Percentiles rank a stretch among this genome's conserved stretches.
These are phyloP conservation scores for Limnephilus auricula DNA, from an alignment of 2,888 invertebrate genomes.

Conservation along the genomic window DNA sequence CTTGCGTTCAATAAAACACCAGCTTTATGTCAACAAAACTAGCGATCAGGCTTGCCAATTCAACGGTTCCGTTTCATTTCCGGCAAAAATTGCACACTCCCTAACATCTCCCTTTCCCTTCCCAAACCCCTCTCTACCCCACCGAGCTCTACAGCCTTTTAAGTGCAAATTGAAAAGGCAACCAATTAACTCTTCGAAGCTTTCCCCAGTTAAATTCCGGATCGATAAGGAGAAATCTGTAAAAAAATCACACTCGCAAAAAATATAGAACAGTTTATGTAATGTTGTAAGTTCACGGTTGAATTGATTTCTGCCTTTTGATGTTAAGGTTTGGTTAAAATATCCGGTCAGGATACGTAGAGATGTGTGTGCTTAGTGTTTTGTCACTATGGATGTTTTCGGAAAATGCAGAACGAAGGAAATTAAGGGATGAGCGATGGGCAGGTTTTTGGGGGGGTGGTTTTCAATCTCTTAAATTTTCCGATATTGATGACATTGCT, in stretches of 20 bases:
- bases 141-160: slow-evolving; percentile 22
- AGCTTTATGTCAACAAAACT: background rate
- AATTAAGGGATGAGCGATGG: slow-evolving; percentile 5
- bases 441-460: background rate
- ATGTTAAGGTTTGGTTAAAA: background rate
- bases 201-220: slow-evolving; percentile 5
- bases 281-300: background rate
- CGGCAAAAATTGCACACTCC: background rate
- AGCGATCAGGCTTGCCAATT: background rate
- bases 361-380: slow-evolving; percentile 7
- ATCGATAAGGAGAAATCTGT: background rate
- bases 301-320: background rate
- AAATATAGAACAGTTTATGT: background rate
- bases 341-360: background rate
- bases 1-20: background rate
- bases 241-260: background rate
- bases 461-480: slow-evolving; percentile 16
- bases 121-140: background rate
- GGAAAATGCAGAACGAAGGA: slow-evolving; percentile 9
- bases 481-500: background rate
- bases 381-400: background rate
- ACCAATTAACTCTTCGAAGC: slow-evolving; percentile 37
- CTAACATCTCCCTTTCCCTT: background rate
- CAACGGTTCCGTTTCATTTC: slow-evolving; percentile 17
- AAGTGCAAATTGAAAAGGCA: slow-evolving; percentile 45